Conservation (phyloP, 2,113 vertebrate species). For the Aythya baeri region DNA sequence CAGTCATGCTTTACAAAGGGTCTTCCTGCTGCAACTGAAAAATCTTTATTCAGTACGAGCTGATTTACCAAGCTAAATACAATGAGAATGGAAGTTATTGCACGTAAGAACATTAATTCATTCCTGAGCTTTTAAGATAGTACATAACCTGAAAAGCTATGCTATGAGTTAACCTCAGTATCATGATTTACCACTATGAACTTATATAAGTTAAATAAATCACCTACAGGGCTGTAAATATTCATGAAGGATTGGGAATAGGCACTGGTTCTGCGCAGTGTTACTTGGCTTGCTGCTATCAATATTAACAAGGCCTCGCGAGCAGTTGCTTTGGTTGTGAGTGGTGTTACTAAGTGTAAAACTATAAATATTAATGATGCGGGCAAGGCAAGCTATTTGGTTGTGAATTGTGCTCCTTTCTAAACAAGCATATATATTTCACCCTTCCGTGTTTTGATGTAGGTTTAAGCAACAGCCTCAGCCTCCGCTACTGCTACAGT, state of each 20-base stretch:
- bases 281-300: background rate
- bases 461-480: background rate
- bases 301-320: background rate
- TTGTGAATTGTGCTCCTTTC: background rate
- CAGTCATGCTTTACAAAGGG: background rate
- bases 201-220: background rate
- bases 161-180: background rate
- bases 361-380: background rate
- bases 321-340: background rate
- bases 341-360: background rate
- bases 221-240: background rate
- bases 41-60: background rate
- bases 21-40: background rate
- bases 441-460: background rate
- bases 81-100: background rate
- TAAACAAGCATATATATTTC: background rate
- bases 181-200: background rate
- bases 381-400: background rate
- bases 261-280: background rate
- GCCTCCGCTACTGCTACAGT: background rate
- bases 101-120: background rate
- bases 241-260: background rate
- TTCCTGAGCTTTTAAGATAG: background rate
- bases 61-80: background rate
- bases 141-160: background rate